A percentile compares a stretch with the other conserved stretches of the same genome.
These are phyloP conservation scores for Pitangus sulphuratus DNA, from an alignment of 2,797 vertebrate species.

Conservation along the genomic window DNA sequence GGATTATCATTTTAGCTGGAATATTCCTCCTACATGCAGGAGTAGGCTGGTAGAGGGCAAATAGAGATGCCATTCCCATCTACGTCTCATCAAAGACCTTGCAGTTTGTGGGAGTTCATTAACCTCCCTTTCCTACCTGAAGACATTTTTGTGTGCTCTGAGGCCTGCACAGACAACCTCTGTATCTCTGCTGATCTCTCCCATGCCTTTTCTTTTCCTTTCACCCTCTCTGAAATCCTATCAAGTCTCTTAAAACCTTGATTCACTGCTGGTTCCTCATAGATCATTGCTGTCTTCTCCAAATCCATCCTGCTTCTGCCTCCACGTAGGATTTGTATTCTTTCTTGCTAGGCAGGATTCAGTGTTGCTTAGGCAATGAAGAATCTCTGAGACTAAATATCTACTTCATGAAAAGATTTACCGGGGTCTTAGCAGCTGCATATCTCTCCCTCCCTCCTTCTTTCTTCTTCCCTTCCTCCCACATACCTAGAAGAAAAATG, in stretches of 20 bases:
- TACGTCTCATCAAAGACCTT: neutral
- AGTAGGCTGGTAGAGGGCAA: neutral
- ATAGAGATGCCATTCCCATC: neutral
- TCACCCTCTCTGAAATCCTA: neutral
- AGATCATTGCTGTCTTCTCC: neutral
- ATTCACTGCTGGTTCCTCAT: neutral
- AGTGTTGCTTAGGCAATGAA: neutral
- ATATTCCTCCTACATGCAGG: neutral
- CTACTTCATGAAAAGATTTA: neutral
- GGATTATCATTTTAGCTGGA: neutral
- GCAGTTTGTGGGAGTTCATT: neutral
- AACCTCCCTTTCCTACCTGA: neutral
- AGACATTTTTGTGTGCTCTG: neutral
- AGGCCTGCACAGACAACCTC: neutral
- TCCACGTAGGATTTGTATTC: neutral
- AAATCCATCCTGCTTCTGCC: neutral
- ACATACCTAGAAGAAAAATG: neutral
- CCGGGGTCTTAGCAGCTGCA: neutral
- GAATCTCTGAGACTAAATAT: neutral
- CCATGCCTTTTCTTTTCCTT: neutral
- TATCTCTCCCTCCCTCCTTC: accelerated
- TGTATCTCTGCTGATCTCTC: neutral
- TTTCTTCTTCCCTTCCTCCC: accelerated
- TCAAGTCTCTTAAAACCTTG: neutral
- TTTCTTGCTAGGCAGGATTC: neutral